phyloP scores from a whole-genome alignment of 2,113 vertebrate species.

The Psittacara wagleri region DNA sequence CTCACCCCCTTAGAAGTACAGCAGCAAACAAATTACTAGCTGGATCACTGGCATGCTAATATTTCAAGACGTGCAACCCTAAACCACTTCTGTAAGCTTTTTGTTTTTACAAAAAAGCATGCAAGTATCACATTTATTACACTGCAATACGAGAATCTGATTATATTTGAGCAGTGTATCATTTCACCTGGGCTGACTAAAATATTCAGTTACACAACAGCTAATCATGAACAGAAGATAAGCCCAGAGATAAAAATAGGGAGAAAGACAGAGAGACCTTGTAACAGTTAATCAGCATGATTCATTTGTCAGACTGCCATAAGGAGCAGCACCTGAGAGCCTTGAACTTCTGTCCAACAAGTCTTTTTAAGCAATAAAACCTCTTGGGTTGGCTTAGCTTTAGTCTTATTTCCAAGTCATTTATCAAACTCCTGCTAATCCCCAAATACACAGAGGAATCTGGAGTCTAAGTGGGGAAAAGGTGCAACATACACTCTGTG shows the following conservation, averaged over 20 bases:
- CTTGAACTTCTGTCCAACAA: neutral
- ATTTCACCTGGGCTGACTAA: constrained; percentile 46
- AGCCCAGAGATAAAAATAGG: constrained; percentile 56
- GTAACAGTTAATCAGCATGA: constrained; percentile 32
- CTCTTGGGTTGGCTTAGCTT: neutral
- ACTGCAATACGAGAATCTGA: neutral
- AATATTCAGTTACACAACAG: constrained; percentile 62
- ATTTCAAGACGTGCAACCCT: neutral
- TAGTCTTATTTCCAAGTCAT: neutral
- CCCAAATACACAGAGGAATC: neutral
- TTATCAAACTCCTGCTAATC: constrained; percentile 9
- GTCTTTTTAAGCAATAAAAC: neutral
- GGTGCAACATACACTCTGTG: neutral
- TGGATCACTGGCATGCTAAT: neutral
- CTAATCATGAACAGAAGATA: constrained; percentile 52
- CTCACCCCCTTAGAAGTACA: neutral
- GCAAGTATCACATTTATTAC: neutral
- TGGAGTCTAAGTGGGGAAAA: neutral
- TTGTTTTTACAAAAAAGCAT: neutral
- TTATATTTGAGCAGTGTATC: neutral
- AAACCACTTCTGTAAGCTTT: neutral
- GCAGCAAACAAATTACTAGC: neutral
- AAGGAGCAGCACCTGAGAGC: neutral
- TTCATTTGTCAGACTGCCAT: constrained; percentile 20
- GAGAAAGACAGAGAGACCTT: constrained; percentile 47